phyloP scores from a whole-genome alignment of 2,797 vertebrate genomes.

The Eidolon dupreanum region DNA sequence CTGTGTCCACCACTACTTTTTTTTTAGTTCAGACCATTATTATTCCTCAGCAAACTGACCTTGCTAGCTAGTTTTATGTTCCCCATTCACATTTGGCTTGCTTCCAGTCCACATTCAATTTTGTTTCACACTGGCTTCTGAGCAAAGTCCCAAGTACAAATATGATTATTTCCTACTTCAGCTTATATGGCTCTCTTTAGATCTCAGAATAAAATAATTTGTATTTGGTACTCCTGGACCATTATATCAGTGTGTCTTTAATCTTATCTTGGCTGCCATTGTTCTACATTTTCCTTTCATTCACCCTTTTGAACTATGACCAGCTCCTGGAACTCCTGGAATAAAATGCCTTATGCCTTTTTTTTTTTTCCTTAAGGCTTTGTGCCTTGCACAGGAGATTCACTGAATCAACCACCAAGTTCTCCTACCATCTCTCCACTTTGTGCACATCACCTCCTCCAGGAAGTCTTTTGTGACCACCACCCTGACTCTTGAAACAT shows the following conservation, averaged over 20 bases:
- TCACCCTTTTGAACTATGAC: neutral
- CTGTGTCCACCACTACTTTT: too few relatives aligned
- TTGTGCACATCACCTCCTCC: neutral
- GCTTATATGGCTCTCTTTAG: neutral
- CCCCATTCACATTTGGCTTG: neutral
- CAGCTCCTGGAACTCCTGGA: neutral
- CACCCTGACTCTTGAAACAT: neutral
- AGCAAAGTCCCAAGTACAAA: neutral
- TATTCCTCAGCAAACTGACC: too few relatives aligned
- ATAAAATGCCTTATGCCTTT: neutral
- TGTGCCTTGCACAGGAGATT: fast-evolving
- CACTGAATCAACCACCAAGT: too few relatives aligned
- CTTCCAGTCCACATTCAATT: neutral
- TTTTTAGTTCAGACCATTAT: neutral
- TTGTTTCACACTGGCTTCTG: neutral
- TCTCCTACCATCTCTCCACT: neutral
- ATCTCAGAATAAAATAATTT: neutral
- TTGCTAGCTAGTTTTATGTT: neutral
- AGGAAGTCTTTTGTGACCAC: neutral
- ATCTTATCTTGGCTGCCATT: neutral
- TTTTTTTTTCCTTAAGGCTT: neutral
- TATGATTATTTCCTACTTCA: neutral
- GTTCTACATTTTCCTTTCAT: neutral
- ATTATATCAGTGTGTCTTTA: neutral
- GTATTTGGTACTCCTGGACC: neutral